Evolutionary conservation across 2,888 invertebrate genomes (phyloP).

Genomic region (Brachylomia viminalis): DNA sequence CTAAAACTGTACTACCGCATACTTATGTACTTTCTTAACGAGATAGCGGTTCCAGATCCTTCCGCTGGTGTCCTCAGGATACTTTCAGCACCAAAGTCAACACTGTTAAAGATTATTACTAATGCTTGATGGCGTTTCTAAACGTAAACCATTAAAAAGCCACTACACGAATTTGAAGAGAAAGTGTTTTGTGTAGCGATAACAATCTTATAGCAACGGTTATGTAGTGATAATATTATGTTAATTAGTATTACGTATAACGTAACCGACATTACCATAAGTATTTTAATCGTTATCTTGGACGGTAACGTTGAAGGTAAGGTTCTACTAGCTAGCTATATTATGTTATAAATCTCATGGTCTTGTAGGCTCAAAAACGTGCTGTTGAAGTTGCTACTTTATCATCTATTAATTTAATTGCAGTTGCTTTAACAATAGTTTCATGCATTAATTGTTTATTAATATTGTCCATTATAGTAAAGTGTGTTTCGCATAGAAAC

Average conservation of each 20-base stretch:
- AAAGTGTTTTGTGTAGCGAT: conserved; percentile 46
- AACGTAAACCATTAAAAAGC: conserved; percentile 9
- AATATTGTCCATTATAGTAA: background rate
- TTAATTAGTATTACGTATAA: conserved; percentile 49
- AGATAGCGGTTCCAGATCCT: background rate
- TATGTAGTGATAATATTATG: conserved; percentile 53
- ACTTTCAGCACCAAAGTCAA: background rate
- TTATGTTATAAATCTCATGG: conserved; percentile 32
- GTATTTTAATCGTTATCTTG: conserved; percentile 46
- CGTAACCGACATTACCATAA: conserved; percentile 50
- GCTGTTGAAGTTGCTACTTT: background rate
- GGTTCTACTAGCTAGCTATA: conserved; percentile 23
- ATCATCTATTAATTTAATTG: background rate
- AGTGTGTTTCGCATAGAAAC: background rate
- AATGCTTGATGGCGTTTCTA: conserved; percentile 15
- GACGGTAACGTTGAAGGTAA: conserved; percentile 41
- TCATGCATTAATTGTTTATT: background rate
- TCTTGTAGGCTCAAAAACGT: conserved; percentile 6
- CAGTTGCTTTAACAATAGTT: background rate
- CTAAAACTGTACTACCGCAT: background rate
- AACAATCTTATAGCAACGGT: conserved; percentile 38
- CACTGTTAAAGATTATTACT: background rate
- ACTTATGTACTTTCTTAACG: background rate
- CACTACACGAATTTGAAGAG: conserved; percentile 25
- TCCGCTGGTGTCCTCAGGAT: background rate